These are phyloP conservation scores for Cisticola juncidis DNA, from an alignment of 2,113 vertebrate genomes.

Conservation along the genomic window DNA sequence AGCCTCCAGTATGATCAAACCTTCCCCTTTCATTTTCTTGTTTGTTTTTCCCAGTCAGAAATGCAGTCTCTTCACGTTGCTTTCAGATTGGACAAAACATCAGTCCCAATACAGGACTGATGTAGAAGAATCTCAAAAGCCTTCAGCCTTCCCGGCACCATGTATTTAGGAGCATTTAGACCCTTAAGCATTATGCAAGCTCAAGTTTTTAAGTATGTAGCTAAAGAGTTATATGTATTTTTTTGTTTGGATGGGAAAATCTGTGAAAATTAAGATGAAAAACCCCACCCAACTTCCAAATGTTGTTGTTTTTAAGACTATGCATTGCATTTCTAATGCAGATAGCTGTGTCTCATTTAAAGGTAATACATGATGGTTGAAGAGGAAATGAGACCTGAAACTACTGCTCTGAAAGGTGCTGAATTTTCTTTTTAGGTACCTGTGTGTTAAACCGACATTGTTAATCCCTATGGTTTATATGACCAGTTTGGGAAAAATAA, in stretches of 20 bases:
- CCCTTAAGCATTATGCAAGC: rapidly evolving
- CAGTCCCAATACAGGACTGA: neutral
- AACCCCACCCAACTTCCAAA: neutral
- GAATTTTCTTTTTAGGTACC: neutral
- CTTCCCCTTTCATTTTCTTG: neutral
- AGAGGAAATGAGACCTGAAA: neutral
- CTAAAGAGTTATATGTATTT: neutral
- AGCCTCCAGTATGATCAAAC: neutral
- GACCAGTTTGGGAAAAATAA: neutral
- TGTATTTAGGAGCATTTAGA: neutral
- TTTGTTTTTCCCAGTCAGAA: neutral
- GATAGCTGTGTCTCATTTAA: neutral
- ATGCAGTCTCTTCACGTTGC: neutral
- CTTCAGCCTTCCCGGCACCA: neutral
- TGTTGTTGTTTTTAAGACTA: neutral
- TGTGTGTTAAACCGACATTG: rapidly evolving
- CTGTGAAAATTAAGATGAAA: neutral
- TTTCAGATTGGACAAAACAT: neutral
- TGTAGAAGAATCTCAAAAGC: neutral
- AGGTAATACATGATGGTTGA: neutral
- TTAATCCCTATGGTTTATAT: neutral
- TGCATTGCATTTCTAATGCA: neutral
- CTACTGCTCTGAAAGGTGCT: neutral
- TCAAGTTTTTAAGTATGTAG: neutral
- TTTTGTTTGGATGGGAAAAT: neutral